Conservation (phyloP, 2,888 invertebrate genomes). For the Stenurella melanura region DNA sequence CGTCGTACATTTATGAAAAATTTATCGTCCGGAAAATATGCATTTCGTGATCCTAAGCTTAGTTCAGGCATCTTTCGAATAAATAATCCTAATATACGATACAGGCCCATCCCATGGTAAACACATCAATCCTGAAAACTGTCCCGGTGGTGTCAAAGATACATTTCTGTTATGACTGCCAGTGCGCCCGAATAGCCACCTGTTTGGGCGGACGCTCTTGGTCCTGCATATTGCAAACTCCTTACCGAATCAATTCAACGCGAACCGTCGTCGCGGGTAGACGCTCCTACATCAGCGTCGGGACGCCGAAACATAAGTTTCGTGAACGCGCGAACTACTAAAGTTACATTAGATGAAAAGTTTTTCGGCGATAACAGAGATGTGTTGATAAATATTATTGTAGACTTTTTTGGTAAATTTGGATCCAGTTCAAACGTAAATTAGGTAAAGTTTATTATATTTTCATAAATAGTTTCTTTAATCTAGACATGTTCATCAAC, state of each 20-base stretch:
- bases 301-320: constrained; percentile 33
- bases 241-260: constrained; percentile 35
- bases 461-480: too few species aligned
- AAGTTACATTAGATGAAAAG: not conserved
- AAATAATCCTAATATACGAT: not conserved
- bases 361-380: not conserved
- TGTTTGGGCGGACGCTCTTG: constrained; percentile 36
- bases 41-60: not conserved
- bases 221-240: constrained; percentile 26
- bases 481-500: too few species aligned
- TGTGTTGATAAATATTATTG: not conserved
- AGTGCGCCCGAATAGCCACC: constrained; percentile 25
- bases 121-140: not conserved
- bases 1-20: not conserved
- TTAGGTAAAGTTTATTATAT: not conserved
- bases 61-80: not conserved
- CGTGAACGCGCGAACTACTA: constrained; percentile 25
- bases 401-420: not conserved
- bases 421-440: not conserved
- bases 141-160: not conserved
- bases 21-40: not conserved
- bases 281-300: constrained; percentile 35
- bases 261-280: constrained; percentile 32
- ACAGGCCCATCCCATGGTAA: not conserved
- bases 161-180: constrained; percentile 33